A percentile compares a stretch with the other conserved stretches of the same genome.
These are phyloP conservation scores for Trichomalopsis sarcophagae DNA, from an alignment of 1,140 invertebrate genomes.

Conservation along the genomic window DNA sequence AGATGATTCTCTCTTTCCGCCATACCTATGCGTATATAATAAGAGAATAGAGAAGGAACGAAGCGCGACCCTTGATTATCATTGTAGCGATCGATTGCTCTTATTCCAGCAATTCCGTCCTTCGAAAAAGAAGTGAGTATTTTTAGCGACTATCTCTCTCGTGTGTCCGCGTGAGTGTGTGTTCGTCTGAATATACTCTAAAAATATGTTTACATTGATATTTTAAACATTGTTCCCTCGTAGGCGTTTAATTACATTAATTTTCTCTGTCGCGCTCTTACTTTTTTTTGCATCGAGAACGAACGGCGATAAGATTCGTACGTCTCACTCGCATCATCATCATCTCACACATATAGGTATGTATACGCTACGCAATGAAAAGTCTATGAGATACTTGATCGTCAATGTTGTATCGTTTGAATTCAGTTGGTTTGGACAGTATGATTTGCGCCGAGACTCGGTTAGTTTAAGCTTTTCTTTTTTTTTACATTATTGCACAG, in stretches of 20 bases:
- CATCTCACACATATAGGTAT: neutral
- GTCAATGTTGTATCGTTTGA: neutral
- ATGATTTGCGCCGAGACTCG: neutral
- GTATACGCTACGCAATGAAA: neutral
- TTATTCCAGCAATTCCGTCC: neutral
- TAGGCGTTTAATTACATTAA: conserved; percentile 61
- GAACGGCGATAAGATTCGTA: conserved; percentile 64
- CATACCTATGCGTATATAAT: neutral
- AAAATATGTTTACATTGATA: conserved; percentile 73
- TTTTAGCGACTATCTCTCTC: neutral
- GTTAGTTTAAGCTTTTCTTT: neutral
- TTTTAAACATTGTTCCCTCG: conserved; percentile 71
- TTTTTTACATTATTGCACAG: conserved; percentile 48
- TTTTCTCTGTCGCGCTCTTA: conserved; percentile 23
- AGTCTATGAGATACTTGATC: neutral
- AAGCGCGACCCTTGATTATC: neutral
- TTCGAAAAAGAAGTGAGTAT: conserved; percentile 10
- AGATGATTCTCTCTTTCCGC: neutral
- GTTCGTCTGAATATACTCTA: conserved; percentile 69
- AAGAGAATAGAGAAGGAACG: neutral
- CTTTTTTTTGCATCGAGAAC: conserved; percentile 64
- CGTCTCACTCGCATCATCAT: conserved; percentile 14
- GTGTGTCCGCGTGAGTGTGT: conserved; percentile 27
- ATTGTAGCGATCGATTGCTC: neutral
- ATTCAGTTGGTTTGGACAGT: neutral